These are phyloP conservation scores for Psittacula echo DNA, from an alignment of 2,797 vertebrate species.

Conservation along the genomic window DNA sequence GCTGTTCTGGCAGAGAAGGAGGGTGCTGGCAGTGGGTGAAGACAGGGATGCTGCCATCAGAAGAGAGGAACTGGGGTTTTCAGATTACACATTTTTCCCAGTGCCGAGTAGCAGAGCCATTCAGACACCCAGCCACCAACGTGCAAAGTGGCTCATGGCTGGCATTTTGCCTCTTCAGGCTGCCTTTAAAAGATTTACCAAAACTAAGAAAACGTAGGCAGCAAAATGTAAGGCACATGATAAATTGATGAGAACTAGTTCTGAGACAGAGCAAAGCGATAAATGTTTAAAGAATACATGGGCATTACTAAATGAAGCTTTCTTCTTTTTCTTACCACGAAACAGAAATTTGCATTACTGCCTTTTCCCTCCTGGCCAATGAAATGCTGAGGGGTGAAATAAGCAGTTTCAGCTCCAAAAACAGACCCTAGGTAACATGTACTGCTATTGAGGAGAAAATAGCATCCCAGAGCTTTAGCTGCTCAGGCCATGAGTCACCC, in stretches of 20 bases:
- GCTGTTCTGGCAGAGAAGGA: background rate
- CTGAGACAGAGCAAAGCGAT: slow-evolving; percentile 53
- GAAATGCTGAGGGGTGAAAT: background rate
- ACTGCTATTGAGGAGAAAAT: slow-evolving; percentile 6
- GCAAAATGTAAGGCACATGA: slow-evolving; percentile 48
- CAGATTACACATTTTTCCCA: background rate
- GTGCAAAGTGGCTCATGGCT: background rate
- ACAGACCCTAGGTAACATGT: background rate
- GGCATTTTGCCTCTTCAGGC: slow-evolving; percentile 6
- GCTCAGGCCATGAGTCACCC: background rate
- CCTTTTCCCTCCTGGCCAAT: background rate
- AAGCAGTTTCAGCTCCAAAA: slow-evolving; percentile 4
- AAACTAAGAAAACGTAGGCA: slow-evolving; percentile 34
- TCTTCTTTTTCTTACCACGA: background rate
- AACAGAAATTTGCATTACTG: slow-evolving; percentile 21
- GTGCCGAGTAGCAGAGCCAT: background rate
- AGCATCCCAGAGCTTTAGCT: background rate
- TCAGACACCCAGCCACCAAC: background rate
- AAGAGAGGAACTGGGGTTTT: background rate
- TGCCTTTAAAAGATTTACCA: slow-evolving; percentile 39
- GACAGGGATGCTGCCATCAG: background rate
- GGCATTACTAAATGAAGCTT: slow-evolving; percentile 20
- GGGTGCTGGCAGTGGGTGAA: background rate
- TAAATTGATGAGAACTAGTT: slow-evolving; percentile 69
- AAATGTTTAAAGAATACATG: slow-evolving; percentile 64